phyloP scores from a whole-genome alignment of 64 coral and sea anemone genomes.

The Hydrozoanthus tunicans region DNA sequence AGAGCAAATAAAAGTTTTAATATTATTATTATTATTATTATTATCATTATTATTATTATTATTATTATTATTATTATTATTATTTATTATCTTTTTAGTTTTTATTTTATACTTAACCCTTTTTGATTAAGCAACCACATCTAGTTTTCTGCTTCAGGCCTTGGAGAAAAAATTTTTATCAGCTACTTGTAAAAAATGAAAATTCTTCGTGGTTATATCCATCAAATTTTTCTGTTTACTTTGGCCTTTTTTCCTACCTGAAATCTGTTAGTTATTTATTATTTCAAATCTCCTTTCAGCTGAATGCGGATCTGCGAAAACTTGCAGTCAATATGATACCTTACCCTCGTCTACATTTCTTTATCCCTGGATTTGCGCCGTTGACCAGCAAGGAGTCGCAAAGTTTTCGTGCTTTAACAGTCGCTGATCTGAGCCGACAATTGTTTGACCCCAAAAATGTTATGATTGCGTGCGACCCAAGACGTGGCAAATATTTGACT shows the following conservation, averaged over 20 bases:
- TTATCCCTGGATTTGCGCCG: conserved; percentile 16
- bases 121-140: too few species aligned
- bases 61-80: too few species aligned
- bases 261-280: not conserved
- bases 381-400: conserved; percentile 21
- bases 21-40: too few species aligned
- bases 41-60: too few species aligned
- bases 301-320: conserved; percentile 19
- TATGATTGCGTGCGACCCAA: conserved; percentile 21
- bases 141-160: too few species aligned
- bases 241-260: not conserved
- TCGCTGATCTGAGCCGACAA: not conserved
- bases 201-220: too few species aligned
- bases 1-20: too few species aligned
- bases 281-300: not conserved
- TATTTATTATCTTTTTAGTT: too few species aligned
- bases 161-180: too few species aligned
- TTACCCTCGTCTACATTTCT: conserved; percentile 14
- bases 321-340: conserved; percentile 38
- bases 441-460: conserved; percentile 25
- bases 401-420: conserved; percentile 1
- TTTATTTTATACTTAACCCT: too few species aligned
- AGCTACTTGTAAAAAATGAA: too few species aligned
- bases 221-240: too few species aligned
- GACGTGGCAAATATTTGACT: not conserved